A percentile compares a stretch with the other conserved stretches of the same genome.
Evolutionary conservation across 1,140 invertebrate genomes (phyloP).

Genomic region (Megalopta genalis): DNA sequence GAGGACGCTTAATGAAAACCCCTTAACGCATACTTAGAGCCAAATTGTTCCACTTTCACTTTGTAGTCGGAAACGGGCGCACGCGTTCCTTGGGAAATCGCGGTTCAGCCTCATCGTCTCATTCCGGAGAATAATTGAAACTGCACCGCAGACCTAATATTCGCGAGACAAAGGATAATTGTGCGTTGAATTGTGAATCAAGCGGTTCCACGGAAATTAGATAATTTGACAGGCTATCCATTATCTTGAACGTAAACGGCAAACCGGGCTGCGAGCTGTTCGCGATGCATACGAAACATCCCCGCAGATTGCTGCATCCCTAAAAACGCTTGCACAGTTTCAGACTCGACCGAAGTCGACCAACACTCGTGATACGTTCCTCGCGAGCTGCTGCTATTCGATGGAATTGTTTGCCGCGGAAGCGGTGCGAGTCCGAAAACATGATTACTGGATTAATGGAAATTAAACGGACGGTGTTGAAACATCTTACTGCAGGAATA

Average conservation of each 20-base stretch:
- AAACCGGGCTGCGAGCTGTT: neutral
- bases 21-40: conserved; percentile 7
- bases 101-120: neutral
- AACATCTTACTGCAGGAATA: too few species aligned
- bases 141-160: neutral
- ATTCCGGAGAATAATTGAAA: conserved; percentile 17
- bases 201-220: neutral
- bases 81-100: conserved; percentile 3
- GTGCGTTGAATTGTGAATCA: neutral
- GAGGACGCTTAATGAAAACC: conserved; percentile 15
- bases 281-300: neutral
- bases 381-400: too few species aligned
- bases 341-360: neutral
- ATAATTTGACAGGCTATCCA: neutral
- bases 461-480: too few species aligned
- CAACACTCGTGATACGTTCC: too few species aligned
- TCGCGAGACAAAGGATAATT: conserved; percentile 22
- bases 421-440: too few species aligned
- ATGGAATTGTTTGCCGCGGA: too few species aligned
- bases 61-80: neutral
- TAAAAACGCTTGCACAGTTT: neutral
- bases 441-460: too few species aligned
- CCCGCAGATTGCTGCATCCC: too few species aligned
- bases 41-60: conserved; percentile 37
- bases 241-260: neutral